Conservation (phyloP, 2,113 vertebrate species). For the Lepisosteus osseus region DNA sequence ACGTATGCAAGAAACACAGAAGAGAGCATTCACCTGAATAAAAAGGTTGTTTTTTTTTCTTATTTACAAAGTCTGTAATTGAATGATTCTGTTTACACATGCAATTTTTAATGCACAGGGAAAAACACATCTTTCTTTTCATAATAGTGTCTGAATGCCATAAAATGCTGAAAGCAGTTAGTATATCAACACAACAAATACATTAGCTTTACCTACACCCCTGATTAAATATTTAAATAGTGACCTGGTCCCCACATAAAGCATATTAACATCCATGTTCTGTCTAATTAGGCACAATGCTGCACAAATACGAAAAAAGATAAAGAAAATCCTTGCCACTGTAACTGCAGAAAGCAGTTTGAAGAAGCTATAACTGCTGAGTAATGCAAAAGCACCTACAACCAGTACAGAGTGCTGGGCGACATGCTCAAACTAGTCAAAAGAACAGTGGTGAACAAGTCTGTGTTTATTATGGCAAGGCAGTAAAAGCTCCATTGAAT, state of each 20-base stretch:
- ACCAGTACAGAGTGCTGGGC: constrained; percentile 39
- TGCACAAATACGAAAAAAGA: constrained; percentile 43
- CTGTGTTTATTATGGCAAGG: constrained; percentile 7
- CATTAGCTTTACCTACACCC: constrained; percentile 54
- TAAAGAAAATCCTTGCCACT: background rate
- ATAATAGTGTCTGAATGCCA: constrained; percentile 56
- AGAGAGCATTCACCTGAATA: constrained; percentile 69
- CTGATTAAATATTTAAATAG: constrained; percentile 46
- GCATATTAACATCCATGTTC: constrained; percentile 50
- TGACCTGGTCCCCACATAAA: constrained; percentile 50
- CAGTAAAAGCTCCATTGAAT: background rate
- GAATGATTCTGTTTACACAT: constrained; percentile 54
- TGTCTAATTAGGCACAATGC: constrained; percentile 60
- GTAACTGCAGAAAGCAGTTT: constrained; percentile 9
- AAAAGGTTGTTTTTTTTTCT: constrained; percentile 56
- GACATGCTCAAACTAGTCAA: constrained; percentile 54
- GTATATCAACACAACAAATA: constrained; percentile 55
- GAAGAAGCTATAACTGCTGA: background rate
- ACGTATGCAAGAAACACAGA: constrained; percentile 61
- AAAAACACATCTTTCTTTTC: constrained; percentile 40
- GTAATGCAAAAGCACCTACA: constrained; percentile 6
- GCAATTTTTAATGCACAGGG: constrained; percentile 67
- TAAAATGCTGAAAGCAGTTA: constrained; percentile 57
- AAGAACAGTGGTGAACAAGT: constrained; percentile 23
- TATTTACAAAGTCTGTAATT: constrained; percentile 70